A percentile compares a stretch with the other conserved stretches of the same genome.
Conservation (phyloP, 2,797 vertebrate species). For the Trematomus bernacchii region DNA sequence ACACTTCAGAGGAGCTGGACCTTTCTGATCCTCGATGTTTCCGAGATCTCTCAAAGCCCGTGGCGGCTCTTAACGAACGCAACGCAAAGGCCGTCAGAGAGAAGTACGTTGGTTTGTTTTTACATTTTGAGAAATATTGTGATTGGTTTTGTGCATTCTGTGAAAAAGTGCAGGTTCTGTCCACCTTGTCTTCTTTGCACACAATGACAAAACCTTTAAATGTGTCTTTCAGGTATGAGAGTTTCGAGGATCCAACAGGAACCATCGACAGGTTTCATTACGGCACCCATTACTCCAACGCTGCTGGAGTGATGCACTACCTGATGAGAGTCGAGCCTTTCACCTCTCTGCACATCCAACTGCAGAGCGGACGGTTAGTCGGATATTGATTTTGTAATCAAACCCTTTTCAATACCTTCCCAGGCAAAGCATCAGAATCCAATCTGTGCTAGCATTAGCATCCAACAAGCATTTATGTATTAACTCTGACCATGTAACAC, state of each 20-base stretch:
- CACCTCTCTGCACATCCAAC: slow-evolving; percentile 96
- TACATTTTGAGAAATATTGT: too few species aligned
- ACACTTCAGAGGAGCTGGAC: slow-evolving; percentile 95
- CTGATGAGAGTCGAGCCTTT: slow-evolving; percentile 96
- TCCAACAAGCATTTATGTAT: too few species aligned
- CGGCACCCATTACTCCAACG: slow-evolving; percentile 97
- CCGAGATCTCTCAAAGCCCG: slow-evolving; percentile 95
- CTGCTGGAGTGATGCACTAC: slow-evolving; percentile 98
- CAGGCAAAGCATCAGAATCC: too few species aligned
- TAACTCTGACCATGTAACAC: too few species aligned
- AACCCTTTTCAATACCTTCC: too few species aligned
- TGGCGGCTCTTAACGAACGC: slow-evolving; percentile 94
- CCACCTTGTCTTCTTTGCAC: too few species aligned
- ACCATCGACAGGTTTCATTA: slow-evolving; percentile 97
- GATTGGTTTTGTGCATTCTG: too few species aligned
- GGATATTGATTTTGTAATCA: too few species aligned
- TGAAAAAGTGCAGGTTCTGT: too few species aligned
- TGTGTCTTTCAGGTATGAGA: slow-evolving; percentile 89
- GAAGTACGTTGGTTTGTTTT: slow-evolving; percentile 83
- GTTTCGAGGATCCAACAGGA: slow-evolving; percentile 96
- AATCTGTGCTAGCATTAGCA: too few species aligned
- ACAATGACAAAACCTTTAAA: background rate
- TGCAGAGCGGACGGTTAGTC: slow-evolving; percentile 94
- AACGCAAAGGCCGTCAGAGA: slow-evolving; percentile 93
- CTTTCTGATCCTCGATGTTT: slow-evolving; percentile 92